These are phyloP conservation scores for Saxidomus purpurata DNA, from an alignment of 1,140 invertebrate species.

Conservation along the genomic window DNA sequence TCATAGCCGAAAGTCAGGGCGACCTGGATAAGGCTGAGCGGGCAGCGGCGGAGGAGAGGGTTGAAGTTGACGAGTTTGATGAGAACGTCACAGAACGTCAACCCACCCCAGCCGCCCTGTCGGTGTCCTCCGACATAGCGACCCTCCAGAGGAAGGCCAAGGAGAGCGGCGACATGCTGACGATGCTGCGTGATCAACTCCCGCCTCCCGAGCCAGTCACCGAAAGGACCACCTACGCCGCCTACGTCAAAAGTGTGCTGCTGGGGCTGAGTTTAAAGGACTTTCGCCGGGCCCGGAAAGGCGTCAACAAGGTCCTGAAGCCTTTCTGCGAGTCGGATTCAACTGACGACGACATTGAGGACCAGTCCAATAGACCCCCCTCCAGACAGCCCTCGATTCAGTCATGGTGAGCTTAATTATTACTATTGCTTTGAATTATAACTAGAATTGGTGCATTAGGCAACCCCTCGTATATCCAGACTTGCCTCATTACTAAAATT, in stretches of 20 bases:
- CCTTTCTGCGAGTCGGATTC: conserved; percentile 47
- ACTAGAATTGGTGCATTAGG: conserved; percentile 42
- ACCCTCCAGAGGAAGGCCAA: conserved; percentile 56
- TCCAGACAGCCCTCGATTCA: conserved; percentile 42
- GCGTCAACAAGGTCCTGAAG: conserved; percentile 47
- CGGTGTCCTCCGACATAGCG: conserved; percentile 44
- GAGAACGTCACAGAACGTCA: conserved; percentile 56
- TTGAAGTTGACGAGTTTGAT: conserved; percentile 51
- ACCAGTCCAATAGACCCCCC: conserved; percentile 46
- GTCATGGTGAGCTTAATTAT: conserved; percentile 37
- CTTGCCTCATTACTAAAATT: conserved; percentile 31
- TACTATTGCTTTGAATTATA: conserved; percentile 48
- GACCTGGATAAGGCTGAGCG: conserved; percentile 42
- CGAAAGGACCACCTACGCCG: conserved; percentile 60
- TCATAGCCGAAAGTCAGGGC: conserved; percentile 41
- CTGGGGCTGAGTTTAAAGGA: conserved; percentile 49
- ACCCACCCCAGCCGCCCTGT: conserved; percentile 62
- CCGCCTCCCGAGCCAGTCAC: conserved; percentile 47
- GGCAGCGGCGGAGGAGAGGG: conserved; percentile 38
- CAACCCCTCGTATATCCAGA: conserved; percentile 48
- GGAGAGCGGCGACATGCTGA: conserved; percentile 61
- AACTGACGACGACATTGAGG: conserved; percentile 49
- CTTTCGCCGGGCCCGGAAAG: conserved; percentile 31
- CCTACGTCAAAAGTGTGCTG: conserved; percentile 50
- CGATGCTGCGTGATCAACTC: conserved; percentile 53